These are phyloP conservation scores for Agrypnus murinus DNA, from an alignment of 2,888 invertebrate genomes.

Conservation along the genomic window DNA sequence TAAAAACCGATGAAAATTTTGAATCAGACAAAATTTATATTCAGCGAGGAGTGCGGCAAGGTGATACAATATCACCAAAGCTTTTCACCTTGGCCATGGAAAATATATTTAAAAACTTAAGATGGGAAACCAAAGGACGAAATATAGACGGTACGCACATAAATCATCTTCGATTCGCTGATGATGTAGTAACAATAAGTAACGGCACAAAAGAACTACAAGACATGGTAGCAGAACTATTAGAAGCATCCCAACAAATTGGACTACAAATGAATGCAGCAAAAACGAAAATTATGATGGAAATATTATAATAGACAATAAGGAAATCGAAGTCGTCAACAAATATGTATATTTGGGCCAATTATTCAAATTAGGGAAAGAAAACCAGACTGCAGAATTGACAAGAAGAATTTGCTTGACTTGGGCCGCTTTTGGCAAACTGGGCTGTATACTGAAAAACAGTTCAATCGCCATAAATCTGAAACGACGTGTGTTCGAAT, in stretches of 20 bases:
- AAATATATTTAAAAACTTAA: neutral
- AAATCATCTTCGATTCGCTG: neutral
- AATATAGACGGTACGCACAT: neutral
- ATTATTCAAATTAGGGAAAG: too few relatives aligned
- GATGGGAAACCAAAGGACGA: constrained; percentile 7
- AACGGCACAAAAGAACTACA: neutral
- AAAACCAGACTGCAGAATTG: too few relatives aligned
- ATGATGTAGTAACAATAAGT: neutral
- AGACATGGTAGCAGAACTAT: neutral
- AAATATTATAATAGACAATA: too few relatives aligned
- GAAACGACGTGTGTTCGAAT: too few relatives aligned
- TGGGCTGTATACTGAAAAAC: too few relatives aligned
- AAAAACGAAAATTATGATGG: neutral
- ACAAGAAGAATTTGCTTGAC: too few relatives aligned
- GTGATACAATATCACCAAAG: constrained; percentile 14
- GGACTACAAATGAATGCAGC: neutral
- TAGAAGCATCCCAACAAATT: neutral
- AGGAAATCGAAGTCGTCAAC: too few relatives aligned
- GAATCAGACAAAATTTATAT: neutral
- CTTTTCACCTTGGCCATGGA: constrained; percentile 5
- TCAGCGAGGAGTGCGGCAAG: too few relatives aligned
- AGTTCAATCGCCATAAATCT: too few relatives aligned
- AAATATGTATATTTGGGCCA: too few relatives aligned
- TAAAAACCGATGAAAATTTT: too few relatives aligned
- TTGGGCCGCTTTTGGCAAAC: too few relatives aligned